These are phyloP conservation scores for Rhinophrynus dorsalis DNA, from an alignment of 2,797 vertebrate genomes.

Conservation along the genomic window DNA sequence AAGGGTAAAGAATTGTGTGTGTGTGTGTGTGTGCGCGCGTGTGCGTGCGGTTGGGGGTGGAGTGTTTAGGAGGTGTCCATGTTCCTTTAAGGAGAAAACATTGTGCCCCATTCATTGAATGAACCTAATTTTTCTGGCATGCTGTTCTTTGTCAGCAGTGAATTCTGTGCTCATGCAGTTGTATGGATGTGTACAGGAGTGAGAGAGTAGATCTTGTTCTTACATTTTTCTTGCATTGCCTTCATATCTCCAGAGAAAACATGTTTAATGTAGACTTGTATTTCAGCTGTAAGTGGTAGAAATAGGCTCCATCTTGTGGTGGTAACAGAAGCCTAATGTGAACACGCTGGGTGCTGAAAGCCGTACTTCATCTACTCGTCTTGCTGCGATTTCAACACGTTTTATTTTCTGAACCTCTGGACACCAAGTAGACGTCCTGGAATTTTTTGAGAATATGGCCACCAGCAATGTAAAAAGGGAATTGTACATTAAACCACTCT, in stretches of 20 bases:
- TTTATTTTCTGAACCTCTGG: background rate
- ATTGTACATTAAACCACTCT: constrained; percentile 10
- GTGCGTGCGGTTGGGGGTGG: too few relatives aligned
- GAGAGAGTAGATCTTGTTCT: too few relatives aligned
- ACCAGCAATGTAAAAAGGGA: background rate
- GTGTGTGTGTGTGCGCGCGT: too few relatives aligned
- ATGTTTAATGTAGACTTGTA: background rate
- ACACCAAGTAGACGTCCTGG: background rate
- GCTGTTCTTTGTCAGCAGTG: too few relatives aligned
- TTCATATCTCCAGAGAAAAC: background rate
- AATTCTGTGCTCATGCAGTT: too few relatives aligned
- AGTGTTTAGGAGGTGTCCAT: too few relatives aligned
- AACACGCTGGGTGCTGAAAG: background rate
- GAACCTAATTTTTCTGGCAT: too few relatives aligned
- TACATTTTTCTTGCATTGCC: background rate
- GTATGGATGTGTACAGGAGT: too few relatives aligned
- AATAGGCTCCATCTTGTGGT: background rate
- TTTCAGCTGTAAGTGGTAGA: background rate
- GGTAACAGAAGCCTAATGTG: background rate
- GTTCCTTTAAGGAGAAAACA: too few relatives aligned
- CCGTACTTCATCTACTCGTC: background rate
- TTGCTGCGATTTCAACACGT: background rate
- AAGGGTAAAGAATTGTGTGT: too few relatives aligned
- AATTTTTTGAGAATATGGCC: background rate
- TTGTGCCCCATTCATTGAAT: too few relatives aligned